Conservation (phyloP, 2,797 vertebrate genomes). For the Brachyrhaphis roseni region DNA sequence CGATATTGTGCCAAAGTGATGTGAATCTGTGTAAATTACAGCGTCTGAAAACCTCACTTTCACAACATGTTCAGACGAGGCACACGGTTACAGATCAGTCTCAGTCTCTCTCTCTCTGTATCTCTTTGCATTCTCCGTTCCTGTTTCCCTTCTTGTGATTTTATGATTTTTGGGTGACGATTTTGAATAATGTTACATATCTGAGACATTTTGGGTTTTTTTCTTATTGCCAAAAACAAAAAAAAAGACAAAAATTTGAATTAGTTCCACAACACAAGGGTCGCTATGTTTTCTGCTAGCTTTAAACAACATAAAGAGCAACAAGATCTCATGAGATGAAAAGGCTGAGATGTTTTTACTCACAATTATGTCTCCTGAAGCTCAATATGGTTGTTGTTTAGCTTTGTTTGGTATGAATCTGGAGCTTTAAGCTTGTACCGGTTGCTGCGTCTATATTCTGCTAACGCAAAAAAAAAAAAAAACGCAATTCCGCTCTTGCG, state of each 20-base stretch:
- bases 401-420: background rate
- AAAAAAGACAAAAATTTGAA: background rate
- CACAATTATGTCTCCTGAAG: background rate
- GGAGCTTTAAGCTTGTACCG: background rate
- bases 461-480: no score
- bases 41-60: conserved; percentile 68
- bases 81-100: conserved; percentile 22
- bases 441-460: no score
- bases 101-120: background rate
- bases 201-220: background rate
- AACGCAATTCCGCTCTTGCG: no score
- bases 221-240: background rate
- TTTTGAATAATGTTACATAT: background rate
- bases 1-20: conserved; percentile 62
- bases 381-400: background rate
- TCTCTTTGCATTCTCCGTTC: no score
- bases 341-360: background rate
- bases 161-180: background rate
- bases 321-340: background rate
- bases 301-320: background rate
- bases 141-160: background rate
- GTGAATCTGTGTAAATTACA: conserved; percentile 70
- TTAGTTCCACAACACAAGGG: background rate
- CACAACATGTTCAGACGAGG: conserved; percentile 65
- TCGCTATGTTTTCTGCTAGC: background rate